Evolutionary conservation across 2,113 vertebrate genomes (phyloP), one percentile per base, ranked within the genome.

Genomic region (Ammodytes dubius): DNA sequence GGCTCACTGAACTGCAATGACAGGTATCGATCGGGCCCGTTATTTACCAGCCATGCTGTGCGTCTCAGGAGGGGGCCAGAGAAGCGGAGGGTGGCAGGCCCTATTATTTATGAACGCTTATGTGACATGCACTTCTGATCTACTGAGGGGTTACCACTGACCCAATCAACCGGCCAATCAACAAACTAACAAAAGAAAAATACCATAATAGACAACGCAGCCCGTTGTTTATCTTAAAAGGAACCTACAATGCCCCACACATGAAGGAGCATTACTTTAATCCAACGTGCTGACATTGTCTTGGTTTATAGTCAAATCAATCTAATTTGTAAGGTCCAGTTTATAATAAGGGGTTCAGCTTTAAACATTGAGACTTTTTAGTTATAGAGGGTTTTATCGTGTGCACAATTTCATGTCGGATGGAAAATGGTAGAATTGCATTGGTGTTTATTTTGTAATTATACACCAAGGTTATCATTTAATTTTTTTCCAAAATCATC

Each of bases 31-130:
- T 91, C 82, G 3, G 7, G 47, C 40, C 57, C 14, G 81, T 93
- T 92, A 93, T 95, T 93, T 93, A 93, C 73, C 79, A 78, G 67
- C 80, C 59, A 3, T 1, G 85, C 76, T 42, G 65, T 46, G 53
- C n/a, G 17, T 64, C 82, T 79, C 79, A 47, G 76, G 27, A 81
- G 76, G 75, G 67, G 72, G 64, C 77, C 69, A 4, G 64, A 65
- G 59, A 74, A 77, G 82, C 70, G 11, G 70, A 57, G 66, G 66
- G 61, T 45, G 88, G 77, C 85, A 81, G 89, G 70, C 12, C 58
- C 71, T 68, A 77, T 91, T 93, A 93, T 94, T 93, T 94, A 94
- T 83, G 84, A 88, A 78, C 60, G 53, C 52, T 70, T 61, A 79
- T 82, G 87, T 90, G 91, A 92, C 85, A 85, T 86, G 88, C 79